Base-by-base conservation (phyloP, 2,888 invertebrate species). In the Cosmopolites sordidus region DNA sequence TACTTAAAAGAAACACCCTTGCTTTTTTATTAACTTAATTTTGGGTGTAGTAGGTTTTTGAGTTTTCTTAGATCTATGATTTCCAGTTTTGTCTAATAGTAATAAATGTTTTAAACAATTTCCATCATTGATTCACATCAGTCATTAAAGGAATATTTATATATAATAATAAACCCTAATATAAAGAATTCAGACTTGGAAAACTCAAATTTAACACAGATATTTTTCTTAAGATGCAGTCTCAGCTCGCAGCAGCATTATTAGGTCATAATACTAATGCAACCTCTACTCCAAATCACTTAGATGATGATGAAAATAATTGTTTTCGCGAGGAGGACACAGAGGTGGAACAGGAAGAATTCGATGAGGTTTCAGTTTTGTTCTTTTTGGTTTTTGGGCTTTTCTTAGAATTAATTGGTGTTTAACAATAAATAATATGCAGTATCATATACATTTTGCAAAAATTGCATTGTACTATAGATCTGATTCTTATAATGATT, bases 261-360 rank as follows among this genome's bases (percentile, higher is more conserved):
- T 71, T 74, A 68, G 74, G 74, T 62, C 72, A 73, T 63, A 66
- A 64, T 63, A 66, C 67, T 68, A 70, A 63, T 65, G 63, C 67
- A 64, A 69, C 67, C 64, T 57, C 63, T 63, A 59, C 66, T 52
- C 53, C 64, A 44, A 61, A 63, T 56, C 60, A 62, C 60, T 68
- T 68, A 60, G 71, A 73, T 59, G 64, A 66, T 37, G 66, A 66
- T 47, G 73, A 72, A 53, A 71, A 73, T 58, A 77, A 76, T 69
- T 77, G 78, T 67, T 63, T 76, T 62, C 76, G 79, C 63, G 78
- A 77, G 58, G 80, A 81, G 66, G 77, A 74, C 49, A 75, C 75
- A 54, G 80, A 81, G 68, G 78, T 74, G 54, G 74, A 74, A 51
- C 79, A 79, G 61, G 80, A 81, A 61, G 79, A 78, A 61, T 77